These are phyloP conservation scores for Oophaga sylvatica DNA, from an alignment of 2,797 vertebrate species.

Conservation along the genomic window DNA sequence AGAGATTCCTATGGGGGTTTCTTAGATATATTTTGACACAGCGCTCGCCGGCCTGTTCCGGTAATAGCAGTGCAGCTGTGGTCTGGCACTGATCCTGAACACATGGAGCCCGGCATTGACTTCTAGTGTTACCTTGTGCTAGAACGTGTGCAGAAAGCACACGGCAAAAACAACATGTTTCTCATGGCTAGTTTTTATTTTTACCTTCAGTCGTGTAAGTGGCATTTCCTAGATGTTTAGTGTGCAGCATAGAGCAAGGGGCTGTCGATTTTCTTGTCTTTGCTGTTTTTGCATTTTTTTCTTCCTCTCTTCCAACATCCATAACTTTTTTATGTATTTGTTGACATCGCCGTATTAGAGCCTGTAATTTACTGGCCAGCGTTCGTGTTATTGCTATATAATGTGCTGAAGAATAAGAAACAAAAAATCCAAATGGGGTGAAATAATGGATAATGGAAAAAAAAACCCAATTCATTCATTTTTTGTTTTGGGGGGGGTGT, in stretches of 20 bases:
- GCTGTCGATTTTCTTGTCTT: neutral
- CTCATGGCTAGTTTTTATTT: neutral
- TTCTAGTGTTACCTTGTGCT: neutral
- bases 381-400: too few species aligned
- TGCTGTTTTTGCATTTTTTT: too few species aligned
- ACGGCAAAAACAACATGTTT: neutral
- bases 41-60: neutral
- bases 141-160: neutral
- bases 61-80: slow-evolving; percentile 30
- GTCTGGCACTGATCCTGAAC: slow-evolving; percentile 27
- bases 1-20: neutral
- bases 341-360: too few species aligned
- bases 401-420: too few species aligned
- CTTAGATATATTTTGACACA: neutral
- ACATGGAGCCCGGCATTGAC: neutral
- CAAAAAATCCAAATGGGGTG: too few species aligned
- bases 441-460: too few species aligned
- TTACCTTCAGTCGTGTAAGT: neutral
- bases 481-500: too few species aligned
- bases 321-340: too few species aligned
- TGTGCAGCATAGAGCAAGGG: neutral
- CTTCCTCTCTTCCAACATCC: too few species aligned
- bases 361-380: too few species aligned
- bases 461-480: too few species aligned
- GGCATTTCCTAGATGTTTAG: neutral